These are phyloP conservation scores for Cataglyphis cursor DNA, from an alignment of 2,888 invertebrate species.

Conservation along the genomic window DNA sequence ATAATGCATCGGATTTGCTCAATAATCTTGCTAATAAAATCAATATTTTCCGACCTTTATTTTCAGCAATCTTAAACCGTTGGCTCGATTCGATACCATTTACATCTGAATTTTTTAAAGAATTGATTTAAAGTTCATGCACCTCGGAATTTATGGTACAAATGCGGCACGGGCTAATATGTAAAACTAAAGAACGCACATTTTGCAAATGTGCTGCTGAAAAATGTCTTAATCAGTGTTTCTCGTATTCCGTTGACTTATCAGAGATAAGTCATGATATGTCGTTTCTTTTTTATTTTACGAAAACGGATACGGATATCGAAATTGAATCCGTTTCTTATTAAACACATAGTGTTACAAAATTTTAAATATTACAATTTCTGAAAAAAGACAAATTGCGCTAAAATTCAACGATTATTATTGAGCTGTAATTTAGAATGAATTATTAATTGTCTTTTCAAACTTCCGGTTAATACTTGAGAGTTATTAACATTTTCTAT, in stretches of 20 bases:
- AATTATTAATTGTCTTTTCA: not conserved
- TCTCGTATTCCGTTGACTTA: not conserved
- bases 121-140: conserved; percentile 22
- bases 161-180: conserved; percentile 5
- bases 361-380: conserved; percentile 2
- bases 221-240: not conserved
- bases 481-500: not conserved
- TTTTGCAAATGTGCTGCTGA: not conserved
- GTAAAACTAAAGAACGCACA: not conserved
- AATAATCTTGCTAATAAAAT: conserved; percentile 38
- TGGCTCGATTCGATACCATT: not conserved
- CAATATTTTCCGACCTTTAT: conserved; percentile 47
- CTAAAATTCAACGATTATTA: conserved; percentile 14
- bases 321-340: not conserved
- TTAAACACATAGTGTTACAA: not conserved
- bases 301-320: conserved; percentile 17
- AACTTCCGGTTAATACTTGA: not conserved
- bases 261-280: not conserved
- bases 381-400: not conserved
- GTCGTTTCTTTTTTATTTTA: conserved; percentile 1
- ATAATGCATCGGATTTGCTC: conserved; percentile 58
- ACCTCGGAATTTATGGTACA: conserved; percentile 1
- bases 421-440: not conserved
- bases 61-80: conserved; percentile 44
- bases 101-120: conserved; percentile 55